phyloP scores from a whole-genome alignment of 2,888 invertebrate species.

The Metacarcinus magister region DNA sequence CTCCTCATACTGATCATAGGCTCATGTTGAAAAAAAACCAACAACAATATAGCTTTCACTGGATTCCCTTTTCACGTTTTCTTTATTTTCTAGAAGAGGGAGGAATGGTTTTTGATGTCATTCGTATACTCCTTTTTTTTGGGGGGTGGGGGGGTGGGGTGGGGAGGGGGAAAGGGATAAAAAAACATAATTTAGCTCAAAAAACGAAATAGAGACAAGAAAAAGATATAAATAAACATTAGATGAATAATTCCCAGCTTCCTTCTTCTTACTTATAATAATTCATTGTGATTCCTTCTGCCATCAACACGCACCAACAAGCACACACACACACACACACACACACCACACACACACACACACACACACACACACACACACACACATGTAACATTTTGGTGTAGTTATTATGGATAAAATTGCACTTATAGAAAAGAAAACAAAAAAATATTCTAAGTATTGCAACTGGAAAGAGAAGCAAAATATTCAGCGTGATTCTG shows the following conservation, averaged over 20 bases:
- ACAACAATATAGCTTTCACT: neutral
- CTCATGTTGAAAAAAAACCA: neutral
- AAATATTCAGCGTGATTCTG: too few species aligned
- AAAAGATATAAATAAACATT: neutral
- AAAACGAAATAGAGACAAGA: constrained; percentile 45
- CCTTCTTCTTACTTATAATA: neutral
- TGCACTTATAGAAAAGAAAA: too few species aligned
- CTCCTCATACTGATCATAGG: neutral
- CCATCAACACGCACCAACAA: neutral
- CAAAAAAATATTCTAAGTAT: too few species aligned
- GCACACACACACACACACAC: neutral
- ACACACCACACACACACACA: constrained; percentile 15
- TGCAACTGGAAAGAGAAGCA: too few species aligned
- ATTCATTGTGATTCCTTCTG: neutral
- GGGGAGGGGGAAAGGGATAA: constrained; percentile 1
- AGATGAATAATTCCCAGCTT: neutral
- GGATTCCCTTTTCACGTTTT: neutral
- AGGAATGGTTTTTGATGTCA: neutral
- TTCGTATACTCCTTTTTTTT: too few species aligned
- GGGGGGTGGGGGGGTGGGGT: neutral
- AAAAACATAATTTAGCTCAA: neutral
- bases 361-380: constrained; percentile 60
- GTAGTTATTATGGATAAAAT: neutral
- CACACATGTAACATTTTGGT: neutral
- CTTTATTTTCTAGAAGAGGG: neutral